Conservation (phyloP, 2,113 vertebrate genomes). For the Carollia perspicillata region DNA sequence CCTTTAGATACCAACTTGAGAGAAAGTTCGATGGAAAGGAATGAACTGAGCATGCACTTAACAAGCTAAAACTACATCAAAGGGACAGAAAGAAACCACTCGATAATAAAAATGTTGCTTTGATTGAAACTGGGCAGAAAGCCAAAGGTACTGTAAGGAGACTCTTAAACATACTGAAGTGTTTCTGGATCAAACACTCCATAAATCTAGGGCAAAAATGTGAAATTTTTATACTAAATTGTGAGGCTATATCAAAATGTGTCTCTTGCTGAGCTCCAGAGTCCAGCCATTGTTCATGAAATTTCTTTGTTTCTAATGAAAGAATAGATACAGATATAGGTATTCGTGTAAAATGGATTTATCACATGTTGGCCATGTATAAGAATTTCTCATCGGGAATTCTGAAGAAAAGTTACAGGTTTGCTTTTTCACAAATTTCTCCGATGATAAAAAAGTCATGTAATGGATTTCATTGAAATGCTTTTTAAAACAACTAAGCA, state of each 20-base stretch:
- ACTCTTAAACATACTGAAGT: conserved; percentile 71
- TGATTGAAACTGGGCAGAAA: conserved; percentile 80
- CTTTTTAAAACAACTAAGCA: not conserved
- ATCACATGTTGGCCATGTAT: not conserved
- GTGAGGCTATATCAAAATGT: not conserved
- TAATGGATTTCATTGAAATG: conserved; percentile 24
- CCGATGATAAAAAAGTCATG: conserved; percentile 26
- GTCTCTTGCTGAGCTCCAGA: not conserved
- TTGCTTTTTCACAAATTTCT: not conserved
- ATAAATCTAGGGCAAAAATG: conserved; percentile 46
- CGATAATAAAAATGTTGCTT: conserved; percentile 73
- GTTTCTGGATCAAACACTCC: conserved; percentile 75
- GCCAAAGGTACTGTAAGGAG: conserved; percentile 73
- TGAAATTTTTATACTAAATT: conserved; percentile 55
- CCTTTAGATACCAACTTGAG: conserved; percentile 72
- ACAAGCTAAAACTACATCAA: conserved; percentile 78
- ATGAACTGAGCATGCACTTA: conserved; percentile 72
- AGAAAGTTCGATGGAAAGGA: conserved; percentile 67
- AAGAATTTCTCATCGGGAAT: conserved; percentile 27
- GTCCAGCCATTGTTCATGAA: not conserved
- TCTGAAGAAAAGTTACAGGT: conserved; percentile 19
- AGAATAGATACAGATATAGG: not conserved
- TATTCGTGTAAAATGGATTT: not conserved
- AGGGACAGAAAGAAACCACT: conserved; percentile 76
- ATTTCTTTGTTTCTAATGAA: not conserved